A percentile compares a stretch with the other conserved stretches of the same genome.
Conservation (phyloP, 2,113 vertebrate species). For the Apodemus speciosus region DNA sequence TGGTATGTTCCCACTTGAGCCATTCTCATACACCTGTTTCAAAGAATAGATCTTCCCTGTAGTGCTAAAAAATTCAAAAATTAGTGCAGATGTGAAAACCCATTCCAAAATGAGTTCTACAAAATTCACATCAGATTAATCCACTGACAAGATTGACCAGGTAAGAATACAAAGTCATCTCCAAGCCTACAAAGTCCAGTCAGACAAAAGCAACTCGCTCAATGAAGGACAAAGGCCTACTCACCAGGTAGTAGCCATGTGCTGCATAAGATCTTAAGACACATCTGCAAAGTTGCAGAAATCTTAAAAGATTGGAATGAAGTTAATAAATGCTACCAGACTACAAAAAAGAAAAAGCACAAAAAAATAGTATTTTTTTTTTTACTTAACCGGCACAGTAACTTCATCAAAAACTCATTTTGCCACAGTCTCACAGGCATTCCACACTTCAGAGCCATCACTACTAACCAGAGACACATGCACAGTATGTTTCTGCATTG, state of each 20-base stretch:
- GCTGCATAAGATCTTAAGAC: conserved; percentile 88
- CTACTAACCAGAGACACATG: conserved; percentile 78
- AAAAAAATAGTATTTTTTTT: conserved; percentile 76
- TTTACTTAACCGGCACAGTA: conserved; percentile 84
- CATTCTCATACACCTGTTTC: conserved; percentile 91
- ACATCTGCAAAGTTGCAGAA: conserved; percentile 88
- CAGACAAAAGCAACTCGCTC: conserved; percentile 82
- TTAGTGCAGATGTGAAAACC: conserved; percentile 90
- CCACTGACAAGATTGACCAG: conserved; percentile 83
- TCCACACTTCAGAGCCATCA: conserved; percentile 81
- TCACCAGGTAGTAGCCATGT: conserved; percentile 88
- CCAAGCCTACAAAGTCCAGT: conserved; percentile 85
- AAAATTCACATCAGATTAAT: conserved; percentile 87
- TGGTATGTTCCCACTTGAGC: conserved; percentile 92
- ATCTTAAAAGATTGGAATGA: conserved; percentile 83
- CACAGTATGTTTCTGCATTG: conserved; percentile 70
- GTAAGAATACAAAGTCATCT: conserved; percentile 82
- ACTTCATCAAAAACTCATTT: conserved; percentile 75
- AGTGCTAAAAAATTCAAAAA: conserved; percentile 90
- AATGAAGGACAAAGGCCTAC: conserved; percentile 87
- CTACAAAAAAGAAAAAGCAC: conserved; percentile 84
- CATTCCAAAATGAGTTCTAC: conserved; percentile 87
- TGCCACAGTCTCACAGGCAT: conserved; percentile 73
- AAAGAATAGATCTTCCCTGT: conserved; percentile 89
- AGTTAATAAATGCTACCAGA: conserved; percentile 85